A percentile compares a stretch with the other conserved stretches of the same genome.
Conservation (phyloP, 2,888 invertebrate species). For the Hypercompe scribonia region DNA sequence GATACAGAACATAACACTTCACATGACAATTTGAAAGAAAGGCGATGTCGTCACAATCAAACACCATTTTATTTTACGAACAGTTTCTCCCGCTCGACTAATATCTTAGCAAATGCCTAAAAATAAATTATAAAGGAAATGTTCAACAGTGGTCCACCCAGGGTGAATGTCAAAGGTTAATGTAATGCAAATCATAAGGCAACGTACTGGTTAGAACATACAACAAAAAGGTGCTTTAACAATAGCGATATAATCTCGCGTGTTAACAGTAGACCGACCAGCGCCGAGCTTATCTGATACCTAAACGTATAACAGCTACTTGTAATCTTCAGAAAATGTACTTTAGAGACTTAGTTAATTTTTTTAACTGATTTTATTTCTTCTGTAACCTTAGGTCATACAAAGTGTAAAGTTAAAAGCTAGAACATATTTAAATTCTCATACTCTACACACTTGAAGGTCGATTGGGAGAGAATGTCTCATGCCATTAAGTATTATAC, state of each 20-base stretch:
- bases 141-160: background rate
- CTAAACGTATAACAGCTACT: conserved; percentile 1
- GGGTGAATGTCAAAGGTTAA: conserved; percentile 12
- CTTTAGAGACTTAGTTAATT: background rate
- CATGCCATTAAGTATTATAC: too few species aligned
- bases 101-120: background rate
- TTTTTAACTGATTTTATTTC: background rate
- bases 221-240: conserved; percentile 11
- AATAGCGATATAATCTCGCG: conserved; percentile 45
- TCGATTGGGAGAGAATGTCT: too few species aligned
- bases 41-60: too few species aligned
- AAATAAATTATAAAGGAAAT: background rate
- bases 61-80: too few species aligned
- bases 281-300: conserved; percentile 10
- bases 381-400: background rate
- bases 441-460: too few species aligned
- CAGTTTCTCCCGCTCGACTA: background rate
- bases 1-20: too few species aligned
- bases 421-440: too few species aligned
- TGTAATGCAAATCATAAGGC: conserved; percentile 12
- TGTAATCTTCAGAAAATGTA: background rate
- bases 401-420: background rate
- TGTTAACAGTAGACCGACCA: conserved; percentile 21
- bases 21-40: too few species aligned
- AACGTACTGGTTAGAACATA: conserved; percentile 27